Base-by-base conservation (phyloP, 92 coral and sea anemone genomes). In the Palythoa caribaeorum region DNA sequence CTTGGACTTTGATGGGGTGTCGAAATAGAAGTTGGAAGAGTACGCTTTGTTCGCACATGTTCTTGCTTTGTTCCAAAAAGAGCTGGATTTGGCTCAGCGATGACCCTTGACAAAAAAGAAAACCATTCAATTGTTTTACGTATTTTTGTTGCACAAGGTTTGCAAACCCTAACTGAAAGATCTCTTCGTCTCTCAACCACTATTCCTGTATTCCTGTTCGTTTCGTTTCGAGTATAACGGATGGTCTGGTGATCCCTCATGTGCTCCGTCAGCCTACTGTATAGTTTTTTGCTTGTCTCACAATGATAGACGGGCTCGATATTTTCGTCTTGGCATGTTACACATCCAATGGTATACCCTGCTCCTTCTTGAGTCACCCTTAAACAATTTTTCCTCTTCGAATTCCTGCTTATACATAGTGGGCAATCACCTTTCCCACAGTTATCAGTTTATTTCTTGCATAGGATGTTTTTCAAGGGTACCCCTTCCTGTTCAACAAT, bases 371-470 rank as follows among this genome's bases (percentile, higher is more conserved):
- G 28, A 28, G 28, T 28, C 28, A 28, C 28, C 28, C 28, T 28
- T 54, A 54, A 54, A 54, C 60, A 54, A 54, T 54, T 54, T 11
- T 54, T 54, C 60, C 60, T 54, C 60, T 54, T 54, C 60, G 60
- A 5, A 54, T 54, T 54, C 16, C 60, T 11, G 60, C 60, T 54
- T 10, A 54, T 54, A 54, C 60, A 54, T 54, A 9, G 6, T 54
- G 60, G 60, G 60, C 60, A 54, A 54, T 54, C 60, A 54, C 60
- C 16, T 54, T 54, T 54, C 60, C 60, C 75, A 21, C 75, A 70
- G 39, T 70, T 28, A 21, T 70, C 9, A 38, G 75, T 28, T 38
- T 70, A 21, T 19, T 35, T 17, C 71, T 17, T 65, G 28, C 38
- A 70, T 38, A 20, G 75, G 37, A 21, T 9, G 15, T 20, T 70